A percentile compares a stretch with the other conserved stretches of the same genome.
phyloP scores from a whole-genome alignment of 2,797 vertebrate genomes.

The Sebastes kiyomatsui region DNA sequence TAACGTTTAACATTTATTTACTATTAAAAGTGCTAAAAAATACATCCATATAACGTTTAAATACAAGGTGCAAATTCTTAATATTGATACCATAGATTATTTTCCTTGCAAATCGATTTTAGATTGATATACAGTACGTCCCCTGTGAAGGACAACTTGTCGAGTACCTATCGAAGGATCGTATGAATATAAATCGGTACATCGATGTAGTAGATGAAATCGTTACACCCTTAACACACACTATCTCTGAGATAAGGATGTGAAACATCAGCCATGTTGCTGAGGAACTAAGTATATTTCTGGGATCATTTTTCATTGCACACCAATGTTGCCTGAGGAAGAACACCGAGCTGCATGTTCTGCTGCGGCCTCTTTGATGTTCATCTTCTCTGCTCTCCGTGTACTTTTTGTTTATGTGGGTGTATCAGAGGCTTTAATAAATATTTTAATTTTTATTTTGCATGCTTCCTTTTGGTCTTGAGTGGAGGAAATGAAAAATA shows the following conservation, averaged over 20 bases:
- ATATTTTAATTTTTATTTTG: neutral
- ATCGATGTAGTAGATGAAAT: too few relatives aligned
- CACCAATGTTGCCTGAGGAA: constrained; percentile 44
- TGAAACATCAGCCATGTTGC: neutral
- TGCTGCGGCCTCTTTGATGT: constrained; percentile 20
- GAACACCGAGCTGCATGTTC: constrained; percentile 28
- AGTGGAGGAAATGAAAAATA: neutral
- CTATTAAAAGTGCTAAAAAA: too few relatives aligned
- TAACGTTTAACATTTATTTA: too few relatives aligned
- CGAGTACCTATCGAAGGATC: too few relatives aligned
- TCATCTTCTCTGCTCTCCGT: constrained; percentile 3
- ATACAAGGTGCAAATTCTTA: too few relatives aligned
- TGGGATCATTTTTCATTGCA: constrained; percentile 8
- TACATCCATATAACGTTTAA: too few relatives aligned
- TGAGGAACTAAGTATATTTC: constrained; percentile 9
- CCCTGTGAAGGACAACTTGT: too few relatives aligned
- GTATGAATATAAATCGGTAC: too few relatives aligned
- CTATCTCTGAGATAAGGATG: neutral
- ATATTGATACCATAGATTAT: too few relatives aligned
- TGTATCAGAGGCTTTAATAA: constrained; percentile 31
- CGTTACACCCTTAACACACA: too few relatives aligned
- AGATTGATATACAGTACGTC: too few relatives aligned
- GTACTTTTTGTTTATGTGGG: constrained; percentile 46
- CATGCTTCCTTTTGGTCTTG: constrained; percentile 19
- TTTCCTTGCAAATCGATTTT: too few relatives aligned